Base-by-base conservation (phyloP, 2,113 vertebrate species). In the Donacobius atricapilla region DNA sequence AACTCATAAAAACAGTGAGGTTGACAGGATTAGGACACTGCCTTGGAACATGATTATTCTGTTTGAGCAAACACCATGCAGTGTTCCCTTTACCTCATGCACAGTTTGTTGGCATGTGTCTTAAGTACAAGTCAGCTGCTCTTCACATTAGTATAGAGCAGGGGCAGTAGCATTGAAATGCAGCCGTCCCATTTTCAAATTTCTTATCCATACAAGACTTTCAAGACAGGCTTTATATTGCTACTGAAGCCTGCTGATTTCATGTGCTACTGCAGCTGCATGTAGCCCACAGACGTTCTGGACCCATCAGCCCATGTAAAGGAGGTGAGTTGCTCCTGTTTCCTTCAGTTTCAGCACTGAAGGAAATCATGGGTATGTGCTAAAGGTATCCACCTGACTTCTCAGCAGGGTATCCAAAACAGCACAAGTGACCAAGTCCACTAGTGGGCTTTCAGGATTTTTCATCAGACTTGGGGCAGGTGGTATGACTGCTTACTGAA, bases 1-100 rank as follows among this genome's bases (percentile, higher is more conserved):
- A 65, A 81, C 63, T 83, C 81, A 71, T 21, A 60, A 84, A 89
- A 87, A 5, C 44, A 69, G 48, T 3, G n/a, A 71, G 35, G 31
- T 4, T 95, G 94, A 93, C 93, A 95, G 78, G 94, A 92, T 84
- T 91, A 87, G 93, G 91, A 81, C 81, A 57, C n/a, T 65, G 81
- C 50, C 57, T 79, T 72, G 65, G 61, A 92, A 79, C 25, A 39
- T 0, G 17, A 66, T 33, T 89, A 28, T 35, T 23, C 58, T 2
- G 7, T 63, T n/a, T 71, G 40, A 95, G 39, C 7, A 83, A 94
- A 93, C 33, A 79, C 24, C 17, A 13, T 1, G 23, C 11, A 2
- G 15, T 4, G 15, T 17, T 96, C 68, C 25, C 64, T 83, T 85
- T 88, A 60, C 44, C n/a, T 94, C 57, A 51, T 1, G 0, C 37